Evolutionary conservation across 2,888 invertebrate species (phyloP).

Genomic region (Brachyptera putata): DNA sequence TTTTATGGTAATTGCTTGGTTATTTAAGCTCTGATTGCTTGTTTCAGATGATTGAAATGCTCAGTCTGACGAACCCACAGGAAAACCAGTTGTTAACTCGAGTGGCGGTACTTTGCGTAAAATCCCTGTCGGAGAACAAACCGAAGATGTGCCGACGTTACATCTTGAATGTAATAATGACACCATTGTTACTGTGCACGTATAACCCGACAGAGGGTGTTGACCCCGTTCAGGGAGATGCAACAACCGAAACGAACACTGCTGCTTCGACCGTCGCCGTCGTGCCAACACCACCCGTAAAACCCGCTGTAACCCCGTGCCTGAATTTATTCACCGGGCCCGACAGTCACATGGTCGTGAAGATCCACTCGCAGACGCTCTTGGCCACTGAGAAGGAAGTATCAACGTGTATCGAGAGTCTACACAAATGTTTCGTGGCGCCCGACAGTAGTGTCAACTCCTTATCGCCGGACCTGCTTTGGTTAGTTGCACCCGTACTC

Average conservation of each 20-base stretch:
- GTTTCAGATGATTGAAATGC: slow-evolving; percentile 32
- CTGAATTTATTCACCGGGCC: not conserved
- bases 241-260: not conserved
- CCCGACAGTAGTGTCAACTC: slow-evolving; percentile 42
- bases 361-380: slow-evolving; percentile 1
- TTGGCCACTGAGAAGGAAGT: slow-evolving; percentile 40
- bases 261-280: not conserved
- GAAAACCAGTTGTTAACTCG: slow-evolving; percentile 28
- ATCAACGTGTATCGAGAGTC: slow-evolving; percentile 41
- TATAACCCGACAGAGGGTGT: not conserved
- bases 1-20: no score
- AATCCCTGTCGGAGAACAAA: slow-evolving; percentile 41
- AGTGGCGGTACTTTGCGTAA: slow-evolving; percentile 54
- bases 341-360: slow-evolving; percentile 4
- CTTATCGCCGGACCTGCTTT: slow-evolving; percentile 39
- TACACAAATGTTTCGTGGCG: slow-evolving; percentile 42
- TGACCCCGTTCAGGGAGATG: no score
- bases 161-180: slow-evolving; percentile 43
- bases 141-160: slow-evolving; percentile 27
- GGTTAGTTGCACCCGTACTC: slow-evolving; percentile 38
- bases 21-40: no score
- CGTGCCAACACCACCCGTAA: not conserved
- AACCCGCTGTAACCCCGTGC: not conserved
- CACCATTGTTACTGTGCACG: slow-evolving; percentile 37
- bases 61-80: slow-evolving; percentile 26